Base-by-base conservation (phyloP, 2,797 vertebrate species). In the Cuculus canorus region DNA sequence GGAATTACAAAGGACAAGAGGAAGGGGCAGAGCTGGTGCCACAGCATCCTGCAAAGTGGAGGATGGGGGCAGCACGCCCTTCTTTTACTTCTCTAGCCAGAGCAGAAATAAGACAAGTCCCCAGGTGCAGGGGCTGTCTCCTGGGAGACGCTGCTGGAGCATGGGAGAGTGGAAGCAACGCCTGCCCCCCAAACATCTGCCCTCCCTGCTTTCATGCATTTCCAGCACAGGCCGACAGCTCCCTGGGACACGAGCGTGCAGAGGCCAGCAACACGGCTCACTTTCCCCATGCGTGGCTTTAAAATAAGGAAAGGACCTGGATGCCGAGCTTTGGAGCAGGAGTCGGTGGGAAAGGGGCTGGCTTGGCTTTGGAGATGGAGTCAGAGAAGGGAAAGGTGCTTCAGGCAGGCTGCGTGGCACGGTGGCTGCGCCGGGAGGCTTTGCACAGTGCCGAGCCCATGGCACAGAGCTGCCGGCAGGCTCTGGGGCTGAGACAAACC, bases 81-180 rank as follows among this genome's bases (percentile, higher is more conserved):
- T 23, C 33, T 50, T 56, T 43, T 16, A 69, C 39, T 73, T 35
- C 63, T 63, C 48, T 71, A 27, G n/a, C 41, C 37, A 22, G 18
- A 21, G 30, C 48, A 65, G 50, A 75, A 56, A 23, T 24, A 41
- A 71, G 22, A 4, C 21, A 4, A 22, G 13, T 22, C 45, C 64
- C n/a, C 41, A 11, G 68, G 48, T 11, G 43, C 80, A 70, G 37
- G 52, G 12, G 53, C 70, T 12, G 10, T 61, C 19, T 32, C n/a
- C 52, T n/a, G 68, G 69, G 53, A 81, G 41, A 37, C 0, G 22
- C 82, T n/a, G 75, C 78, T 15, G 70, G 54, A 41, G 7, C 37
- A 5, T 0, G 1, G 78, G 24, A 23, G 54, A 59, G 43, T 1
- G 32, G 13, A 61, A 27, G 45, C 2, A 61, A 43, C 0, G 0